Base-by-base conservation (phyloP, 2,888 invertebrate species). In the Asteroscopus sphinx region DNA sequence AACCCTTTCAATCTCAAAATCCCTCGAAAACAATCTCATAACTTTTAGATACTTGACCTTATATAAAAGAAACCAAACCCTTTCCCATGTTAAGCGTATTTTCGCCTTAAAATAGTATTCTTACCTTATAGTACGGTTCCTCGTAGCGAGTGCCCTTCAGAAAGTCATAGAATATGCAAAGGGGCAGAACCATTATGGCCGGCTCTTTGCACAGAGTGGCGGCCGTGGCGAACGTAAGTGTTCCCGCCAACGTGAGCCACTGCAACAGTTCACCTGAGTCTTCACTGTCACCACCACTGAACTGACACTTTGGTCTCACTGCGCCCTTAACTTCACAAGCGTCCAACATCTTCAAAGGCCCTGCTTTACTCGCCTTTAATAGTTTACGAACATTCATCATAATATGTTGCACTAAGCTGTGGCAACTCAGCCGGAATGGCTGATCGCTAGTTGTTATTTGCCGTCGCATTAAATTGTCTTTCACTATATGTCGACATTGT, bases 181-280 rank as follows among this genome's bases (percentile, higher is more conserved):
- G 96, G 55, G 97, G 96, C 80, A 99, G 94, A 63, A 98, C 98
- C 72, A 98, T 98, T 82, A 99, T 96, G 49, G 99, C 99, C 47
- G 98, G 98, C 93, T 99, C 99, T 94, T 99, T 99, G 94, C 98
- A 98, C 76, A 99, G 95, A 93, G 99, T 97, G 68, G 98, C 98
- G 40, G 97, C 96, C 39, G 96, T 94, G 32, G 98, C 96, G 68
- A 97, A 90, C 86, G 96, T 72, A 75, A 96, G 88, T 65, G 96
- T 95, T 66, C 95, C 91, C 51, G 95, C 92, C 78, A 97, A 91
- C 75, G 96, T 96, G 73, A 95, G 77, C 94, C 93, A 93, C 85
- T 90, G 92, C 81, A 90, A 79, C 73, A 90, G 85, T 84, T 91
- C 94, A 86, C 91, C 82, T 57, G 88, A 81, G 77, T 92, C 90